Percentiles rank a stretch among this genome's conserved stretches.
Conservation (phyloP, 1,140 invertebrate genomes). For the Drosophila pandora region DNA sequence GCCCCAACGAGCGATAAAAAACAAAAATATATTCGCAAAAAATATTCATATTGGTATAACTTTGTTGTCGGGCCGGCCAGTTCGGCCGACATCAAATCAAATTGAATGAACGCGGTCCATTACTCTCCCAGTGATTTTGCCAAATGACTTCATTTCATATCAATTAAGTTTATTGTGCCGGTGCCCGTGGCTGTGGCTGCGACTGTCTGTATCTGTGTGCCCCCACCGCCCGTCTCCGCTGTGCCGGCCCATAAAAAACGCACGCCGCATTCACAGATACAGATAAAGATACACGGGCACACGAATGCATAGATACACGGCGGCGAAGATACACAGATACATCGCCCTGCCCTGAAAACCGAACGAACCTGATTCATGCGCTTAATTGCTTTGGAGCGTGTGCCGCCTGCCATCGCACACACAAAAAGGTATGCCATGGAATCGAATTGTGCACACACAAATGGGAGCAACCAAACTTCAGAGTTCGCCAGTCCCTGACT, state of each 20-base stretch:
- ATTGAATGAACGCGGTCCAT: conserved; percentile 79
- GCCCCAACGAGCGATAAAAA: conserved; percentile 32
- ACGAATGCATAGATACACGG: conserved; percentile 21
- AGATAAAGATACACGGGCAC: not conserved
- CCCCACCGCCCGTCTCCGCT: not conserved
- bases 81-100: conserved; percentile 68
- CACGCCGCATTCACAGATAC: conserved; percentile 35
- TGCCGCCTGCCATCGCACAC: conserved; percentile 45
- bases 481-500: conserved; percentile 38
- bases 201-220: not conserved
- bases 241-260: conserved; percentile 40
- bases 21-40: conserved; percentile 29
- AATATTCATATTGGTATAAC: conserved; percentile 19
- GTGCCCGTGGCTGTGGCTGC: conserved; percentile 25
- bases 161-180: conserved; percentile 81
- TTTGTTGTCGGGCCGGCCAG: conserved; percentile 19
- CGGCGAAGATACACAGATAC: conserved; percentile 36
- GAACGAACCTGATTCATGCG: conserved; percentile 82
- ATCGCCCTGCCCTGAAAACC: conserved; percentile 67
- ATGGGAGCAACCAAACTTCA: conserved; percentile 69
- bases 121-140: conserved; percentile 81
- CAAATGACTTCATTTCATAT: conserved; percentile 84
- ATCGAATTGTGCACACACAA: conserved; percentile 77
- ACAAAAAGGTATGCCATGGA: conserved; percentile 75
- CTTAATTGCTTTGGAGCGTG: conserved; percentile 82